Evolutionary conservation across 1,140 invertebrate genomes (phyloP), one percentile per base, ranked within the genome.

Genomic region (Arctopsyche grandis): DNA sequence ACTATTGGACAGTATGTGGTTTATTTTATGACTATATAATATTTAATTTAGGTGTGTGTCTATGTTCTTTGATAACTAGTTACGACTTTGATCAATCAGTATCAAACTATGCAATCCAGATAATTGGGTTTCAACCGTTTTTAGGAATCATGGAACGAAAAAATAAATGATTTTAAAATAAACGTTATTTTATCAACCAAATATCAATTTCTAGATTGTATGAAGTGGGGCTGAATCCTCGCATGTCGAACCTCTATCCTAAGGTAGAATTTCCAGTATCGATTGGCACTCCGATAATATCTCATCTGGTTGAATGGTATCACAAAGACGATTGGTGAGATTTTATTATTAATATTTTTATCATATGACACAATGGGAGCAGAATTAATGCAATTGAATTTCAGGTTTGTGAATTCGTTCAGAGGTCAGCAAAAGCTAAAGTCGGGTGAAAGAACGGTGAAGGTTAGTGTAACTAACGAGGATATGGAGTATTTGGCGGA

Each of bases 251-350:
- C 70, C 84, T 94, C 16, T 93, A 93, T 85, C 91, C 92, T 0
- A 85, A 86, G 48, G 88, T 95, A 0, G 85, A 91, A n/a, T 95
- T 91, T 85, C 96, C 96, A 0, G 96, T 97, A 0, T 91, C 94
- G 0, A 86, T 91, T 22, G 92, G 93, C 19, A 97, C 95, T 0
- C 92, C 93, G 0, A 93, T 93, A 89, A 89, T 97, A 24, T 90
- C 92, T 4, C 91, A 95, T 9, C 84, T 97, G 0, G 90, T 96
- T 0, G 91, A 92, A 80, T 99, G 98, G 98, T 96, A 99, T 84
- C 98, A 99, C 85, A 91, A 91, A 9, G 93, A 95, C 80, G 91
- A 93, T 81, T 94, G 91, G 92, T 91, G 85, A 85, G 88, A 3
- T 66, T 9, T 66, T 66, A 16, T 16, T 14, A 38, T 38, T 38